phyloP scores from a whole-genome alignment of 2,113 vertebrate species.

The Cebus imitator region DNA sequence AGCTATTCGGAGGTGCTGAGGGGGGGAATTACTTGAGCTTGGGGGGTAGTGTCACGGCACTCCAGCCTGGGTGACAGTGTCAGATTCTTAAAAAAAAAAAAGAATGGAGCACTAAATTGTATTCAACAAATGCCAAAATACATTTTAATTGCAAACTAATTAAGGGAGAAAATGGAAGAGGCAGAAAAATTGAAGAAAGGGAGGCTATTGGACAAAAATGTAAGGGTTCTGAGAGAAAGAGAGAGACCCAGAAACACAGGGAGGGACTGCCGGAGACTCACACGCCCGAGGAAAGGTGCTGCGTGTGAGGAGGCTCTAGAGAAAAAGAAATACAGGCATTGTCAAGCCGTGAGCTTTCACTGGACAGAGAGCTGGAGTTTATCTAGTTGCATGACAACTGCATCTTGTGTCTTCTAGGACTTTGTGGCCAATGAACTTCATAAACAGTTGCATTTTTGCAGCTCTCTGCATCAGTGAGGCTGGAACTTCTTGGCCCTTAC shows the following conservation, averaged over 20 bases:
- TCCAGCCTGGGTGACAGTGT: too few relatives aligned
- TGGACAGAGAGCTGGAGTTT: background rate
- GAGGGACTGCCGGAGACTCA: background rate
- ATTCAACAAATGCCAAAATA: background rate
- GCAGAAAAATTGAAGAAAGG: background rate
- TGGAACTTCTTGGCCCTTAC: background rate
- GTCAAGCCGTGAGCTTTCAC: background rate
- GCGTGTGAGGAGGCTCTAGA: background rate
- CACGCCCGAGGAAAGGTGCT: background rate
- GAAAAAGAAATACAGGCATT: background rate
- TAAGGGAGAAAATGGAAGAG: background rate
- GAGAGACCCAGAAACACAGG: background rate
- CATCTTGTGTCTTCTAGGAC: background rate
- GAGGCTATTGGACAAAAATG: background rate
- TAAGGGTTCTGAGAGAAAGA: background rate
- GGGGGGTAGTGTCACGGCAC: too few relatives aligned
- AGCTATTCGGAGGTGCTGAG: too few relatives aligned
- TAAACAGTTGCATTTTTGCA: background rate
- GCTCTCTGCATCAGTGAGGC: background rate
- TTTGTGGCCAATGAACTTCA: background rate
- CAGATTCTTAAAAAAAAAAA: too few relatives aligned
- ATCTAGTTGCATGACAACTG: background rate
- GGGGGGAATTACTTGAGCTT: too few relatives aligned
- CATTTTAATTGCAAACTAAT: background rate
- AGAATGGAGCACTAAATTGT: background rate